Percentiles rank a stretch among this genome's conserved stretches.
These are phyloP conservation scores for Tyria jacobaeae DNA, from an alignment of 2,888 invertebrate genomes.

Conservation along the genomic window DNA sequence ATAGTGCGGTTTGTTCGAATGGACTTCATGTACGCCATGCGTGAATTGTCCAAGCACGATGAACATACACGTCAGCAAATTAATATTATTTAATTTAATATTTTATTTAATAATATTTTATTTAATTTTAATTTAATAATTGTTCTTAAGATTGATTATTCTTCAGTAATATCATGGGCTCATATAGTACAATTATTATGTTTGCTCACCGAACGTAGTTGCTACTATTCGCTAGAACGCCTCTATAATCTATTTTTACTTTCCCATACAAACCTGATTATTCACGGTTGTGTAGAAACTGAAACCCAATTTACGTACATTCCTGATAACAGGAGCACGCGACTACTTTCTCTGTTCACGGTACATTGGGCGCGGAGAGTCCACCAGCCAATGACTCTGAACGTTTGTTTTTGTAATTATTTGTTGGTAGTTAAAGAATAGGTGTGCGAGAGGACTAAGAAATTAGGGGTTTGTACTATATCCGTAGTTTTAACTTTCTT, in stretches of 20 bases:
- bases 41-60: constrained; percentile 3
- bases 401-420: constrained; percentile 62
- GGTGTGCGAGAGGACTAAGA: not conserved
- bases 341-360: constrained; percentile 76
- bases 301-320: constrained; percentile 71
- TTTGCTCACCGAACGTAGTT: not conserved
- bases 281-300: constrained; percentile 67
- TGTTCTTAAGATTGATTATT: not conserved
- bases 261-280: constrained; percentile 47
- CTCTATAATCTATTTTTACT: constrained; percentile 46
- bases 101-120: not conserved
- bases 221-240: constrained; percentile 17
- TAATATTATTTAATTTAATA: not conserved
- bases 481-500: not conserved
- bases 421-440: constrained; percentile 8
- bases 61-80: not conserved
- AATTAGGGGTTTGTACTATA: not conserved
- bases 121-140: no score
- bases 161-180: no score
- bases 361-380: constrained; percentile 58
- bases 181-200: not conserved
- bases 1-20: not conserved
- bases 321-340: constrained; percentile 53
- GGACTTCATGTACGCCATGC: not conserved
- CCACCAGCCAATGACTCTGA: constrained; percentile 65